Evolutionary conservation across 2,888 invertebrate genomes (phyloP).

Genomic region (Dryobota labecula): DNA sequence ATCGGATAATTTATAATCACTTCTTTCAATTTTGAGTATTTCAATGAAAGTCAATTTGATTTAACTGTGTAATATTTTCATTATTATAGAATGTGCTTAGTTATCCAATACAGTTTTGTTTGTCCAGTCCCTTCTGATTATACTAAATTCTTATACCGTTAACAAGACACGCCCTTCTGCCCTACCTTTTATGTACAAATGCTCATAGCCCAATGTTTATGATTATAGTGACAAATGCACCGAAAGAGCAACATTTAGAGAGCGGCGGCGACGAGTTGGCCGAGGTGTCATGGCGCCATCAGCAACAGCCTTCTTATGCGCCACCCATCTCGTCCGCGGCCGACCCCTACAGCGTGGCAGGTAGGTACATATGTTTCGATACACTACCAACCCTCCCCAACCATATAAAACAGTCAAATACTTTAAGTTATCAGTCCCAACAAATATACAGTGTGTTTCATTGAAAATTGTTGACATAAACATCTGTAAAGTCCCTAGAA

Average conservation of each 20-base stretch:
- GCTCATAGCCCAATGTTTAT: slow-evolving; percentile 20
- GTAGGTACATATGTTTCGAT: slow-evolving; percentile 81
- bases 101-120: neutral
- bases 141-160: neutral
- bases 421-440: slow-evolving; percentile 9
- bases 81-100: neutral
- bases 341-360: slow-evolving; percentile 93
- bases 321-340: slow-evolving; percentile 93
- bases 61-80: neutral
- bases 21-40: neutral
- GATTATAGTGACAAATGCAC: slow-evolving; percentile 93
- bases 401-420: slow-evolving; percentile 1
- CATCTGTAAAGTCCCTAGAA: slow-evolving; percentile 5
- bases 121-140: neutral
- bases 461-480: slow-evolving; percentile 16
- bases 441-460: slow-evolving; percentile 17
- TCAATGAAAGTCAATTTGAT: neutral
- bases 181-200: neutral
- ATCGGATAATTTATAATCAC: neutral
- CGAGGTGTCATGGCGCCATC: slow-evolving; percentile 94
- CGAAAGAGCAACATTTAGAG: slow-evolving; percentile 94
- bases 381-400: slow-evolving; percentile 9
- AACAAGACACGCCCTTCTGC: no score
- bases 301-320: slow-evolving; percentile 91
- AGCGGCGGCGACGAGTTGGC: slow-evolving; percentile 93